These are phyloP conservation scores for Caenorhabditis sinica DNA, from an alignment of 2,888 invertebrate species.

Conservation along the genomic window DNA sequence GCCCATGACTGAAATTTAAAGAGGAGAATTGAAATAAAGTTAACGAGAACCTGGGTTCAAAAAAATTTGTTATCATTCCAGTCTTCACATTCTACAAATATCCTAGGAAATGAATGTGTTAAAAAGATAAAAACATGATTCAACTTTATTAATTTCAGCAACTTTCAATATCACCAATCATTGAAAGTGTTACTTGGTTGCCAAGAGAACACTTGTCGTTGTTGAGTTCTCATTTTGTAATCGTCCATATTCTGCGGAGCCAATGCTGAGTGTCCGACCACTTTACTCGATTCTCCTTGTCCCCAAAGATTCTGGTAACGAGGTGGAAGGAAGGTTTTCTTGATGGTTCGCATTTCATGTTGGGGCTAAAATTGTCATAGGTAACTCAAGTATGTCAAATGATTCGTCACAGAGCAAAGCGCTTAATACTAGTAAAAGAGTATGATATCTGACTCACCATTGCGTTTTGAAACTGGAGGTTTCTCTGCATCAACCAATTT, in stretches of 20 bases:
- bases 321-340: conserved; percentile 61
- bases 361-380: conserved; percentile 23
- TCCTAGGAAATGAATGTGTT: too few relatives aligned
- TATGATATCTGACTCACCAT: conserved; percentile 21
- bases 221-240: conserved; percentile 61
- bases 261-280: conserved; percentile 52
- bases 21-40: too few relatives aligned
- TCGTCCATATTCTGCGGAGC: conserved; percentile 62
- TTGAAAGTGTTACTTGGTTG: conserved; percentile 57
- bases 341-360: conserved; percentile 36
- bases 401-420: not conserved
- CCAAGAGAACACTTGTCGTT: conserved; percentile 63
- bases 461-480: conserved; percentile 30
- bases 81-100: too few relatives aligned
- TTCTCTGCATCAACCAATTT: conserved; percentile 42
- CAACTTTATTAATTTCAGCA: conserved; percentile 34
- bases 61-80: too few relatives aligned
- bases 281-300: conserved; percentile 64
- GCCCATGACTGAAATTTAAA: too few relatives aligned
- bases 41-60: too few relatives aligned
- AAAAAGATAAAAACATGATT: conserved; percentile 1
- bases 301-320: conserved; percentile 68
- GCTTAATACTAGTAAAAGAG: not conserved
- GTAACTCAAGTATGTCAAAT: not conserved
- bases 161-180: conserved; percentile 49